Evolutionary conservation across 2,888 invertebrate species (phyloP).

Genomic region (Quadroppia sp.): DNA sequence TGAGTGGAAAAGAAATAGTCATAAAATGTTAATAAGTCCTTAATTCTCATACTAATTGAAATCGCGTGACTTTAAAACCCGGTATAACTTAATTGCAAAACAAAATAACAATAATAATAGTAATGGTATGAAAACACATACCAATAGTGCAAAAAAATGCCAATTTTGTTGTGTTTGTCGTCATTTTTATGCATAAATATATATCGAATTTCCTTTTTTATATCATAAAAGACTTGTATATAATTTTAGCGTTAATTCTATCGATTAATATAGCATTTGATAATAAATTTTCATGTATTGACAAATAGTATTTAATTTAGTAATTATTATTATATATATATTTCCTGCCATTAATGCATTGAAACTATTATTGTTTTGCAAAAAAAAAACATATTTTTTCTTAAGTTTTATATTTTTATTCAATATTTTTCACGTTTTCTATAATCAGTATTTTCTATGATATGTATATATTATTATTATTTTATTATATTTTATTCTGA

Average conservation of each 20-base stretch:
- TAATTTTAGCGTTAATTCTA: constrained; percentile 28
- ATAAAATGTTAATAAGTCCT: background rate
- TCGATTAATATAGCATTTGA: constrained; percentile 15
- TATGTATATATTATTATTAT: background rate
- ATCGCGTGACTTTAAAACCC: constrained; percentile 27
- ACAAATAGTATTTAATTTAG: constrained; percentile 30
- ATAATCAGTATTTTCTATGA: too few relatives aligned
- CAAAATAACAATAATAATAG: too few relatives aligned
- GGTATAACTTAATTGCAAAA: constrained; percentile 1
- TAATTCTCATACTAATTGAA: background rate
- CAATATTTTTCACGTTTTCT: background rate
- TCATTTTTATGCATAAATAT: background rate
- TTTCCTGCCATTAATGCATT: constrained; percentile 28
- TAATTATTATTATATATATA: constrained; percentile 28
- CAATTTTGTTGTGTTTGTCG: background rate
- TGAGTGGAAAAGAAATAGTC: too few relatives aligned
- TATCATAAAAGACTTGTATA: constrained; percentile 14
- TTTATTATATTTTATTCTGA: background rate
- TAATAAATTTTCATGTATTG: background rate
- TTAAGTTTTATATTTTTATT: background rate
- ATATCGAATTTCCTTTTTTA: constrained; percentile 21
- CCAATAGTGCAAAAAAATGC: too few relatives aligned
- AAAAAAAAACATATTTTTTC: background rate
- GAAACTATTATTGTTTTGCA: background rate
- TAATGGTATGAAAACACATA: too few relatives aligned